Evolutionary conservation across 2,113 vertebrate genomes (phyloP).

Genomic region (Conger conger): DNA sequence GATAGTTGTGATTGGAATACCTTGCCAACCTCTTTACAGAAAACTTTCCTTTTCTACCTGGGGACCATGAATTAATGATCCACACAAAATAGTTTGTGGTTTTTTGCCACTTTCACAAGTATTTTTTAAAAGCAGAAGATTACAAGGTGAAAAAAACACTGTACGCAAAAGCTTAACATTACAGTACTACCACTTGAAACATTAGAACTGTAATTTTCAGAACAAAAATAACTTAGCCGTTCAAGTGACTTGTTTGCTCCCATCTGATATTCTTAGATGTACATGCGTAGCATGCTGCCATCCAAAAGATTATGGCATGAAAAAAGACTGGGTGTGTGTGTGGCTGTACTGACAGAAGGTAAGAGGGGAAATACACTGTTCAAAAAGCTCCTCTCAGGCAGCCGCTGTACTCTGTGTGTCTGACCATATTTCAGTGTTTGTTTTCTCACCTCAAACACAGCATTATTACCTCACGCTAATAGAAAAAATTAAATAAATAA

Average conservation of each 20-base stretch:
- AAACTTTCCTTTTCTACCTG: background rate
- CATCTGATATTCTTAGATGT: constrained; percentile 66
- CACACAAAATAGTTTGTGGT: background rate
- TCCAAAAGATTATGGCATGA: constrained; percentile 48
- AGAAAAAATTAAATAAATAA: background rate
- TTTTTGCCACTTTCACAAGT: constrained; percentile 5
- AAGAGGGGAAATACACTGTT: background rate
- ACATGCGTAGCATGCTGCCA: constrained; percentile 34
- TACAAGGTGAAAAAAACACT: constrained; percentile 54
- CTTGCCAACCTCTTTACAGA: background rate
- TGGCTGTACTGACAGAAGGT: constrained; percentile 1
- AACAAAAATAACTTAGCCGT: constrained; percentile 65
- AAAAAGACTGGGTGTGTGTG: constrained; percentile 38
- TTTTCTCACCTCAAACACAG: background rate
- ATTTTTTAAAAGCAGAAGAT: constrained; percentile 17
- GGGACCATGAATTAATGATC: background rate
- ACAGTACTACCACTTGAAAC: constrained; percentile 54
- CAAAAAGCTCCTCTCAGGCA: background rate
- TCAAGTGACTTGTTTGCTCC: constrained; percentile 53
- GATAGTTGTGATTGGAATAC: background rate
- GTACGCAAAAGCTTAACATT: constrained; percentile 40
- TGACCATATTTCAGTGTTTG: background rate
- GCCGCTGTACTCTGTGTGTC: no score
- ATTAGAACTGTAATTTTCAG: constrained; percentile 72
- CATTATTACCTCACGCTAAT: background rate